Percentiles rank a stretch among this genome's conserved stretches.
Conservation (phyloP, 2,888 invertebrate genomes). For the Sesamia inferens region DNA sequence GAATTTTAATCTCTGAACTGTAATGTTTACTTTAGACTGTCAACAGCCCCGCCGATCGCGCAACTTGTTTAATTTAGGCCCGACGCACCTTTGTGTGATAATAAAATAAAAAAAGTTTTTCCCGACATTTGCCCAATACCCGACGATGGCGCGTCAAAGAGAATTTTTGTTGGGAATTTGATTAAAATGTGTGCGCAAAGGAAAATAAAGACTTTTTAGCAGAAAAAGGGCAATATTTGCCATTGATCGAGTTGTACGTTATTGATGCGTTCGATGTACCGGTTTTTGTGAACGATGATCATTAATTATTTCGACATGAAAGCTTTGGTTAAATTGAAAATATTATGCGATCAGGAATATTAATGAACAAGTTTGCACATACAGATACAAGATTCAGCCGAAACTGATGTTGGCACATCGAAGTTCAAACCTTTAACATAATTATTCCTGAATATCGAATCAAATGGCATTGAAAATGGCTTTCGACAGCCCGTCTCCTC, state of each 20-base stretch:
- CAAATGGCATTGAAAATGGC: constrained; percentile 79
- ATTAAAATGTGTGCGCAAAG: constrained; percentile 62
- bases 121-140: constrained; percentile 69
- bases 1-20: constrained; percentile 58
- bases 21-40: constrained; percentile 68
- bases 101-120: constrained; percentile 76
- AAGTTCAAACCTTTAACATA: constrained; percentile 67
- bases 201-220: constrained; percentile 55
- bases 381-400: constrained; percentile 10
- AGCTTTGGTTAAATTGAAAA: not conserved
- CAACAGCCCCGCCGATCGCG: constrained; percentile 57
- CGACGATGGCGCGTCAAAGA: constrained; percentile 70
- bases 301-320: not conserved
- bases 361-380: not conserved
- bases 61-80: constrained; percentile 79
- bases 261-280: constrained; percentile 6
- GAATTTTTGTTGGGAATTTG: constrained; percentile 66
- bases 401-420: constrained; percentile 48
- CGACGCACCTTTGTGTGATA: constrained; percentile 78
- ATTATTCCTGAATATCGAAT: constrained; percentile 75
- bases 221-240: constrained; percentile 45
- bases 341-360: not conserved
- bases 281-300: not conserved
- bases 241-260: constrained; percentile 20
- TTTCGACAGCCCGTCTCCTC: constrained; percentile 75